A percentile compares a stretch with the other conserved stretches of the same genome.
phyloP scores from a whole-genome alignment of 1,140 invertebrate species.

The Drosophila yakuba region DNA sequence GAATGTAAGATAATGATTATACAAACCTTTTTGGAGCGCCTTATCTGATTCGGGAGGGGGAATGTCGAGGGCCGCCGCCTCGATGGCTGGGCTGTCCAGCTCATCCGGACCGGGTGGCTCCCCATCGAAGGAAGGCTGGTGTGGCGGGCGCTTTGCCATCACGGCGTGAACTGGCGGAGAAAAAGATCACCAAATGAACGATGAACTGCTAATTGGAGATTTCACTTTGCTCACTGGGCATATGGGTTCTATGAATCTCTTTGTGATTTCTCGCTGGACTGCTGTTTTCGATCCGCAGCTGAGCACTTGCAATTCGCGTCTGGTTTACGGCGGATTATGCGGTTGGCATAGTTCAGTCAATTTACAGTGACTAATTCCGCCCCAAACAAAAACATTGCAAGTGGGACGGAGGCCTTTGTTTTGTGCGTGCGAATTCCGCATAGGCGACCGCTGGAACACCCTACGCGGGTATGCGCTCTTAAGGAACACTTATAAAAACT shows the following conservation, averaged over 20 bases:
- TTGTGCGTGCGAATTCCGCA: constrained; percentile 2
- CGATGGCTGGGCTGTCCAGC: constrained; percentile 78
- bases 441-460: constrained; percentile 1
- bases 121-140: constrained; percentile 60
- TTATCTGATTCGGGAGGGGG: constrained; percentile 38
- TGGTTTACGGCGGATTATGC: constrained; percentile 36
- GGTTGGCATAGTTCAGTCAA: constrained; percentile 37
- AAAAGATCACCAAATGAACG: neutral
- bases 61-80: constrained; percentile 71
- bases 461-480: constrained; percentile 1
- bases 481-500: neutral
- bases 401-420: constrained; percentile 55
- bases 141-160: constrained; percentile 71
- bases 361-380: constrained; percentile 67
- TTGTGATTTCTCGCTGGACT: constrained; percentile 15
- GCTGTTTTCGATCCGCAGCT: constrained; percentile 14
- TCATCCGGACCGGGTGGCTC: constrained; percentile 70
- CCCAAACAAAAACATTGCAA: constrained; percentile 45
- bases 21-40: constrained; percentile 57
- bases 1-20: too few relatives aligned
- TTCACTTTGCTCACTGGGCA: constrained; percentile 39
- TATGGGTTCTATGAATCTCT: constrained; percentile 11
- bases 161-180: constrained; percentile 70
- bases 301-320: constrained; percentile 23
- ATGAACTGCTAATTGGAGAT: constrained; percentile 7